Percentiles rank a stretch among this genome's conserved stretches.
Evolutionary conservation across 2,797 vertebrate species (phyloP).

Genomic region (Oryzias dopingdopingensis): DNA sequence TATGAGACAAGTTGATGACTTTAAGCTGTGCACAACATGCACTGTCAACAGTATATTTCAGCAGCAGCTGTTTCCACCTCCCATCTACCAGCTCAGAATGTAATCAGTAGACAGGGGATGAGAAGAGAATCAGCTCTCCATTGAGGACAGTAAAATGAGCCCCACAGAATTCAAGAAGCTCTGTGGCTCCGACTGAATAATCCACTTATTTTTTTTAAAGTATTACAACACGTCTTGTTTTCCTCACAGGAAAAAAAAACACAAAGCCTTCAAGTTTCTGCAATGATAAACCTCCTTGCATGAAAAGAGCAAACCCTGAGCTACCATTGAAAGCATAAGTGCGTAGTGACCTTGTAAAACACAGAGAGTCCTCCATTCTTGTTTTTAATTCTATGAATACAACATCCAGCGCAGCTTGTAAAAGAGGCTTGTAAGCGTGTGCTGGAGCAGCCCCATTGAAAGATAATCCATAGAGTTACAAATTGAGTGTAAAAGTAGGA

Average conservation of each 20-base stretch:
- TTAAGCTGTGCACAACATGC: constrained; percentile 21
- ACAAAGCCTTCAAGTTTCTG: background rate
- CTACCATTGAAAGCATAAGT: constrained; percentile 9
- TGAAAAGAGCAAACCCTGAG: constrained; percentile 11
- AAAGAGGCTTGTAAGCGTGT: constrained; percentile 24
- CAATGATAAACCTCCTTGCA: background rate
- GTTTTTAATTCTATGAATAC: constrained; percentile 17
- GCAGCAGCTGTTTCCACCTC: constrained; percentile 38
- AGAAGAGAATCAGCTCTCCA: constrained; percentile 18
- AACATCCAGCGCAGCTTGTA: constrained; percentile 6
- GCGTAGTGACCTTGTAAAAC: constrained; percentile 13
- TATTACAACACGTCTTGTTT: constrained; percentile 16
- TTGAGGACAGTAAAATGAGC: background rate
- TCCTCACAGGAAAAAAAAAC: background rate
- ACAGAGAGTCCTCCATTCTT: constrained; percentile 30
- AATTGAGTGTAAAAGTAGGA: constrained; percentile 54
- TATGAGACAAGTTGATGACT: constrained; percentile 43
- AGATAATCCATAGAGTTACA: constrained; percentile 63
- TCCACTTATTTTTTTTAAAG: constrained; percentile 14
- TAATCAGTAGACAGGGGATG: constrained; percentile 25
- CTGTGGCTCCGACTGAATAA: constrained; percentile 29
- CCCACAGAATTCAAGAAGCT: constrained; percentile 25
- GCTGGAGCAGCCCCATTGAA: constrained; percentile 21
- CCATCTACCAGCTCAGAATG: constrained; percentile 13
- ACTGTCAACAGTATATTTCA: constrained; percentile 48